Conservation (phyloP, 2,797 vertebrate species). For the Balearica regulorum region DNA sequence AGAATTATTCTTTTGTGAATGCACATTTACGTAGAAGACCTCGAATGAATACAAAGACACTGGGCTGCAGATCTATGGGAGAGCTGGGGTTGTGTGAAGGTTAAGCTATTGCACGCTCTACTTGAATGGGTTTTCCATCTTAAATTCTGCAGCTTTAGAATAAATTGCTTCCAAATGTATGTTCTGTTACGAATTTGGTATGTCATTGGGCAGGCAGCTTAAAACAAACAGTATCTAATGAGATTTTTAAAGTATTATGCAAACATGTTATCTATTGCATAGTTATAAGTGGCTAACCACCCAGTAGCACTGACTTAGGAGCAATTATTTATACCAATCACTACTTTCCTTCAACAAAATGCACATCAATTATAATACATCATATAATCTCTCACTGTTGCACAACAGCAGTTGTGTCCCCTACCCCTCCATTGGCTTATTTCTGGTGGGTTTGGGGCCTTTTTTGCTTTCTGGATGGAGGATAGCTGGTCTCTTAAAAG, state of each 20-base stretch:
- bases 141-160: slow-evolving; percentile 9
- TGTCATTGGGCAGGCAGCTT: slow-evolving; percentile 5
- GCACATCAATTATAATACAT: slow-evolving; percentile 3
- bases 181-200: neutral
- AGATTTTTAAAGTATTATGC: slow-evolving; percentile 21
- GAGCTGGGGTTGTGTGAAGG: neutral
- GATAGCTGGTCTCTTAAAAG: neutral
- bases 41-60: neutral
- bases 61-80: neutral
- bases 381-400: neutral
- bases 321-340: slow-evolving; percentile 30
- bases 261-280: slow-evolving; percentile 2
- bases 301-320: neutral
- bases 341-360: slow-evolving; percentile 17
- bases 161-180: neutral
- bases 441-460: neutral
- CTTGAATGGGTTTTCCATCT: neutral
- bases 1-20: neutral
- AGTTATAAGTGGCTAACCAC: neutral
- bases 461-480: neutral
- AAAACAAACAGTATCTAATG: slow-evolving; percentile 24
- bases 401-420: neutral
- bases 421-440: neutral
- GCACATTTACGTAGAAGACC: neutral
- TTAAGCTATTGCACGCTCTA: neutral